phyloP scores from a whole-genome alignment of 2,797 vertebrate genomes.

The Bryconaethiops microstoma region DNA sequence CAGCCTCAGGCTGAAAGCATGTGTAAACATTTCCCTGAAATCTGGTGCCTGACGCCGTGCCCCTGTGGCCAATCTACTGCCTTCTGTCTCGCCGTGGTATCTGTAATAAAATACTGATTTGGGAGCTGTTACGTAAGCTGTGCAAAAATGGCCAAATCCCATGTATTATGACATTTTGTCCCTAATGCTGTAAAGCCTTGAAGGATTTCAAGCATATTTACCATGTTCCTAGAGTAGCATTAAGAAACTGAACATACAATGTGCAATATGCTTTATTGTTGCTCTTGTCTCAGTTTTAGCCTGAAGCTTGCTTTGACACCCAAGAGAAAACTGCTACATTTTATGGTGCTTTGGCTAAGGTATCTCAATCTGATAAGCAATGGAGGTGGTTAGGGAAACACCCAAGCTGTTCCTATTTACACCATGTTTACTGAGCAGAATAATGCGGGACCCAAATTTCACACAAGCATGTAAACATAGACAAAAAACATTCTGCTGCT shows the following conservation, averaged over 20 bases:
- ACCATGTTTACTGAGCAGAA: slow-evolving; percentile 58
- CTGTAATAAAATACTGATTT: slow-evolving; percentile 28
- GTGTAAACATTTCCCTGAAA: slow-evolving; percentile 68
- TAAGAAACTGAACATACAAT: not conserved
- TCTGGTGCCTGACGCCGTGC: slow-evolving; percentile 36
- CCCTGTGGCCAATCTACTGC: slow-evolving; percentile 19
- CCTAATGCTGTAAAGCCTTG: slow-evolving; percentile 5
- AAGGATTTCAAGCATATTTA: slow-evolving; percentile 6
- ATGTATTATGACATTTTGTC: slow-evolving; percentile 13
- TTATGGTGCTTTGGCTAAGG: not conserved
- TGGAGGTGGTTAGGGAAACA: slow-evolving; percentile 55
- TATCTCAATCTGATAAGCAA: slow-evolving; percentile 17
- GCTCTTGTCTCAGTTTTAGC: slow-evolving; percentile 16
- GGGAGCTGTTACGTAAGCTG: slow-evolving; percentile 16
- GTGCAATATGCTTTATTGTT: not conserved
- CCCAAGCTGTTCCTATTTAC: slow-evolving; percentile 66
- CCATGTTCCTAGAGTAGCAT: not conserved
- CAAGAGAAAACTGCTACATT: not conserved
- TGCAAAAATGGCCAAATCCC: slow-evolving; percentile 17
- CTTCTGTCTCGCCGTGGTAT: slow-evolving; percentile 23
- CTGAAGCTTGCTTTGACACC: not conserved
- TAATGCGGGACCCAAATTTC: slow-evolving; percentile 63
- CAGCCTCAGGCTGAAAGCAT: slow-evolving; percentile 70
- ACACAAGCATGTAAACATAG: slow-evolving; percentile 64
- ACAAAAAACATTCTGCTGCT: slow-evolving; percentile 26